Evolutionary conservation across 64 coral and sea anemone species (phyloP).

Genomic region (Pocillopora verrucosa): DNA sequence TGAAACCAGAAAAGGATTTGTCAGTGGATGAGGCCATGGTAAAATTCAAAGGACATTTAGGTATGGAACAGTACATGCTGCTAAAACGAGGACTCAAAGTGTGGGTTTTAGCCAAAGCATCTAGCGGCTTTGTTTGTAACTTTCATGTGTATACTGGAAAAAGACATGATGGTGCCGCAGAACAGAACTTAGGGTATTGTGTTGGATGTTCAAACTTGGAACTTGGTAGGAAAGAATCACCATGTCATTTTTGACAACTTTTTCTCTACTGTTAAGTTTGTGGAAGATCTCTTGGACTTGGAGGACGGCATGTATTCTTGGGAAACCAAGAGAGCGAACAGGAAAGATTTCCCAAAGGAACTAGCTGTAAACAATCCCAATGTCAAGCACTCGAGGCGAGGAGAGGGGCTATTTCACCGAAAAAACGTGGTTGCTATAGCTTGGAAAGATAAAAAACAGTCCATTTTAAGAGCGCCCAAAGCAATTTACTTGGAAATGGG

Average conservation of each 20-base stretch:
- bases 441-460: conserved; percentile 51
- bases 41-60: conserved; percentile 27
- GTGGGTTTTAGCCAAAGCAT: conserved; percentile 35
- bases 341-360: conserved; percentile 10
- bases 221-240: conserved; percentile 22
- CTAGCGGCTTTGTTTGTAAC: conserved; percentile 44
- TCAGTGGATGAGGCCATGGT: conserved; percentile 33
- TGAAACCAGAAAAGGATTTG: not conserved
- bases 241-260: conserved; percentile 43
- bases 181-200: conserved; percentile 49
- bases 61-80: conserved; percentile 45
- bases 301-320: conserved; percentile 36
- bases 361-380: not conserved
- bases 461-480: conserved; percentile 41
- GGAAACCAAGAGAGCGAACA: conserved; percentile 46
- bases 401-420: conserved; percentile 21
- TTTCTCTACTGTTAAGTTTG: conserved; percentile 51
- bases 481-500: conserved; percentile 16
- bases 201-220: conserved; percentile 10
- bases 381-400: conserved; percentile 32
- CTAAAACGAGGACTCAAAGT: conserved; percentile 60
- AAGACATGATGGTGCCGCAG: not conserved
- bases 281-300: conserved; percentile 29
- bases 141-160: conserved; percentile 43
- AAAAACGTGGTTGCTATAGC: conserved; percentile 19